Evolutionary conservation across 2,797 vertebrate species (phyloP).

Genomic region (Oryzias dopingdopingensis): DNA sequence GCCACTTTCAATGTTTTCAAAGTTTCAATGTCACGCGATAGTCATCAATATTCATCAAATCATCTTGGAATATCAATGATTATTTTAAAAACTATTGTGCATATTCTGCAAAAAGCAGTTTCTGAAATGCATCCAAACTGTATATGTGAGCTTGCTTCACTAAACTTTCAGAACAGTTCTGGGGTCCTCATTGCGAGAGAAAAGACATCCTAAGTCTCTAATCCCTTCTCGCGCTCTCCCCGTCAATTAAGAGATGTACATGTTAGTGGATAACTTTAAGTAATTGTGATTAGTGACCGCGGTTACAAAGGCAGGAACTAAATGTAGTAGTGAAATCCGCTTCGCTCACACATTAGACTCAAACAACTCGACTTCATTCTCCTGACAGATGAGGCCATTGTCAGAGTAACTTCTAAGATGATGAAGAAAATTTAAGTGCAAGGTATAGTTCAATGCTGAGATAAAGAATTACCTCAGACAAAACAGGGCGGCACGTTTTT

Average conservation of each 20-base stretch:
- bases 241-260: slow-evolving; percentile 78
- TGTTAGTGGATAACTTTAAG: slow-evolving; percentile 77
- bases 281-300: slow-evolving; percentile 76
- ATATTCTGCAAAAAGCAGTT: slow-evolving; percentile 14
- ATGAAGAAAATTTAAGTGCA: slow-evolving; percentile 20
- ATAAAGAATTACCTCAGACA: no score
- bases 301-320: slow-evolving; percentile 70
- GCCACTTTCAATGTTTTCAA: no score
- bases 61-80: slow-evolving; percentile 19
- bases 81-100: slow-evolving; percentile 3
- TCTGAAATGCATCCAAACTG: slow-evolving; percentile 17
- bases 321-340: slow-evolving; percentile 72
- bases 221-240: slow-evolving; percentile 73
- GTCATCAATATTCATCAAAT: slow-evolving; percentile 52
- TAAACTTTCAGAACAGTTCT: slow-evolving; percentile 50
- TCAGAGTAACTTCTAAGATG: slow-evolving; percentile 29
- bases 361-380: slow-evolving; percentile 61
- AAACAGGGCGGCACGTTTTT: no score
- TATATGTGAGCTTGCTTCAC: slow-evolving; percentile 22
- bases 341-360: slow-evolving; percentile 68
- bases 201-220: slow-evolving; percentile 70
- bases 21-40: slow-evolving; percentile 39
- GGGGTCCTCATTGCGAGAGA: slow-evolving; percentile 76
- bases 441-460: neutral
- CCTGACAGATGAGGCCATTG: slow-evolving; percentile 52